Evolutionary conservation across 2,797 vertebrate genomes (phyloP).

Genomic region (Ciconia nigra): DNA sequence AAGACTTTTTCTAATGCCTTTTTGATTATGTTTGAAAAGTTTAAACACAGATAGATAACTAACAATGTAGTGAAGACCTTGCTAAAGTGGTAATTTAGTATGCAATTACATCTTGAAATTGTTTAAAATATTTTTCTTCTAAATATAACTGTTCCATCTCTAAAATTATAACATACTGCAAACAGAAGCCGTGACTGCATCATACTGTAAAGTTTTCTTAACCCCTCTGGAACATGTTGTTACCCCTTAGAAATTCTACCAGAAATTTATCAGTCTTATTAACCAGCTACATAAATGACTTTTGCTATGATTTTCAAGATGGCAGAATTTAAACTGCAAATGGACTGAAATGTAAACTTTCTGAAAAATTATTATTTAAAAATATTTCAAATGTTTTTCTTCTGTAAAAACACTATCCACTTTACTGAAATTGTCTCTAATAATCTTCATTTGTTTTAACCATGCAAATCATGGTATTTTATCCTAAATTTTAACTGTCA

Average conservation of each 20-base stretch:
- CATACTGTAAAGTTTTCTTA: background rate
- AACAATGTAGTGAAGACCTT: background rate
- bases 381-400: background rate
- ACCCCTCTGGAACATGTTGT: background rate
- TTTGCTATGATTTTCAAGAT: background rate
- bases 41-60: background rate
- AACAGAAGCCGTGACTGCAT: background rate
- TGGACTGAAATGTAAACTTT: background rate
- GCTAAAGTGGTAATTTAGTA: background rate
- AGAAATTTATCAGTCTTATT: background rate
- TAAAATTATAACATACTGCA: background rate
- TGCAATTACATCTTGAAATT: background rate
- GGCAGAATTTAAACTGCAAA: background rate
- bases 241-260: background rate
- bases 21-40: background rate
- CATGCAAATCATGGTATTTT: background rate
- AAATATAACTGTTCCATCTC: background rate
- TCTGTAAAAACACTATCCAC: background rate
- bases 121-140: background rate
- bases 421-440: background rate
- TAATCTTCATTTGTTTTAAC: background rate
- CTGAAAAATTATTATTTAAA: background rate
- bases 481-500: background rate
- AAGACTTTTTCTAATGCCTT: background rate
- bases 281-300: background rate